A percentile compares a stretch with the other conserved stretches of the same genome.
Evolutionary conservation across 2,797 vertebrate species (phyloP).

Genomic region (Sebastes hopkinsi): DNA sequence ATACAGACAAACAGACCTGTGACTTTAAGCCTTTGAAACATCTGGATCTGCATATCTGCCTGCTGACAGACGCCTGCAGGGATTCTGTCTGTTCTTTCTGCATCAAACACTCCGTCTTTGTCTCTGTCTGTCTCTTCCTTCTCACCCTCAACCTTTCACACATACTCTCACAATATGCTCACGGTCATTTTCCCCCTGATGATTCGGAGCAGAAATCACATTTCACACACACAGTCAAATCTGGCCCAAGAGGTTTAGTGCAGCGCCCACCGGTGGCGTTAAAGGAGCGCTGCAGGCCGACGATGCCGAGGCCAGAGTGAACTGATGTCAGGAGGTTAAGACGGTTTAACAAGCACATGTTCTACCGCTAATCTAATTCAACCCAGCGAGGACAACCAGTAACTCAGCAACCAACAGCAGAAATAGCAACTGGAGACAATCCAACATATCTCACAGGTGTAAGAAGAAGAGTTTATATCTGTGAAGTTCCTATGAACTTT

Average conservation of each 20-base stretch:
- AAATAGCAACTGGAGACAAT: slow-evolving; percentile 14
- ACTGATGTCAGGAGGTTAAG: slow-evolving; percentile 10
- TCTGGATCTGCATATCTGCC: slow-evolving; percentile 77
- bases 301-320: background rate
- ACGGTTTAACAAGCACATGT: slow-evolving; percentile 32
- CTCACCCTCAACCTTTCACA: slow-evolving; percentile 49
- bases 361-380: slow-evolving; percentile 19
- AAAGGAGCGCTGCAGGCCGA: background rate
- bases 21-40: slow-evolving; percentile 68
- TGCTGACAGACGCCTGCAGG: slow-evolving; percentile 79
- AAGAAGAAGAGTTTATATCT: background rate
- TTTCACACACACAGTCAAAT: background rate
- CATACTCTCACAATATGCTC: slow-evolving; percentile 32
- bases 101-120: slow-evolving; percentile 60
- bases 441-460: slow-evolving; percentile 9
- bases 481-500: background rate
- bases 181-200: slow-evolving; percentile 25
- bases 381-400: slow-evolving; percentile 1
- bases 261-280: slow-evolving; percentile 57
- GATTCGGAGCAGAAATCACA: slow-evolving; percentile 13
- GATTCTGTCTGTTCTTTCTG: slow-evolving; percentile 71
- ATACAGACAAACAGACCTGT: slow-evolving; percentile 62
- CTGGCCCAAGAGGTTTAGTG: background rate
- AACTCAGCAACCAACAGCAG: background rate
- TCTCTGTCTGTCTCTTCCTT: slow-evolving; percentile 38